phyloP scores from a whole-genome alignment of 2,888 invertebrate genomes.

The Pinctada fucata region DNA sequence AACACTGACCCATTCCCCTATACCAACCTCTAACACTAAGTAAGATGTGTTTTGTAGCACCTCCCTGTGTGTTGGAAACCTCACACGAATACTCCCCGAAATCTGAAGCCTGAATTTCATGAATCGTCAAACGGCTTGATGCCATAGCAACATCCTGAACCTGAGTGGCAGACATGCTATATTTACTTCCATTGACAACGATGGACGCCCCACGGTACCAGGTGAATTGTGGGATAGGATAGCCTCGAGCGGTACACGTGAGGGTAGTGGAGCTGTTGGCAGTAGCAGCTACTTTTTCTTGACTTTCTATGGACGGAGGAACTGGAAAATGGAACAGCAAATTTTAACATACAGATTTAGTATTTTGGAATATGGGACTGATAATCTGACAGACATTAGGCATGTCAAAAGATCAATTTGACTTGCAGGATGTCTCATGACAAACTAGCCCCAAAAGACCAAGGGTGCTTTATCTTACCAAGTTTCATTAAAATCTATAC shows the following conservation, averaged over 20 bases:
- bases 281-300: conserved; percentile 53
- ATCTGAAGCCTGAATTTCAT: conserved; percentile 43
- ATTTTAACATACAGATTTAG: not conserved
- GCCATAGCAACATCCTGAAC: conserved; percentile 38
- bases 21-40: conserved; percentile 58
- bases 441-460: not conserved
- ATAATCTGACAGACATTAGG: not conserved
- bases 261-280: conserved; percentile 47
- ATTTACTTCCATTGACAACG: conserved; percentile 17
- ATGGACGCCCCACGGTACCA: conserved; percentile 55
- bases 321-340: conserved; percentile 43
- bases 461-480: too few relatives aligned
- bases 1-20: too few relatives aligned
- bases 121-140: conserved; percentile 41
- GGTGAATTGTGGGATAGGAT: conserved; percentile 55
- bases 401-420: too few relatives aligned
- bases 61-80: conserved; percentile 55
- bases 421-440: not conserved
- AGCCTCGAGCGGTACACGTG: conserved; percentile 54
- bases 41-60: conserved; percentile 44
- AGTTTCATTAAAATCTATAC: too few relatives aligned
- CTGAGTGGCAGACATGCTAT: conserved; percentile 5
- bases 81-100: conserved; percentile 61
- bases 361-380: not conserved
- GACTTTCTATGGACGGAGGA: conserved; percentile 45